These are phyloP conservation scores for Chymomyza fuscimana DNA, from an alignment of 2,888 invertebrate genomes.

Conservation along the genomic window DNA sequence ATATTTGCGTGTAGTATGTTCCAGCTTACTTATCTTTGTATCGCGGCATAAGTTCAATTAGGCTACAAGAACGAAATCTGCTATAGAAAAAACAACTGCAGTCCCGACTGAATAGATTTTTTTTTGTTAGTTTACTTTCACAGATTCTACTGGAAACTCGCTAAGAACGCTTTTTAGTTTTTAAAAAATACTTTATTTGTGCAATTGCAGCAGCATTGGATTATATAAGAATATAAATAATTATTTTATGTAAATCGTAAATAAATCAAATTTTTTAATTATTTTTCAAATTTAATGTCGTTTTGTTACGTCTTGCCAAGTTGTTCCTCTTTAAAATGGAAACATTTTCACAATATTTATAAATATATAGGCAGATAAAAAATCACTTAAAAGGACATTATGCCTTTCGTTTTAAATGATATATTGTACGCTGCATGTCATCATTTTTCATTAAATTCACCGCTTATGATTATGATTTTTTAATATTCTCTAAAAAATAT, in stretches of 20 bases:
- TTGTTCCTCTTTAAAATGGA: not conserved
- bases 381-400: constrained; percentile 16
- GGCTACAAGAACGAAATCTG: no score
- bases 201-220: constrained; percentile 76
- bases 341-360: constrained; percentile 3
- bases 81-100: no score
- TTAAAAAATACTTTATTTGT: constrained; percentile 77
- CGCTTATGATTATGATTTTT: constrained; percentile 4
- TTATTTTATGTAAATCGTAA: constrained; percentile 75
- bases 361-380: constrained; percentile 36
- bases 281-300: constrained; percentile 34
- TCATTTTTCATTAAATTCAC: constrained; percentile 18
- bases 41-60: no score
- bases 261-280: constrained; percentile 62
- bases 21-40: no score
- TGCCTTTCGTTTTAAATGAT: constrained; percentile 6
- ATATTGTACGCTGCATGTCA: constrained; percentile 26
- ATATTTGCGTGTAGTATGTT: not conserved
- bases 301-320: constrained; percentile 7
- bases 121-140: no score
- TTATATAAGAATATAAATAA: constrained; percentile 72
- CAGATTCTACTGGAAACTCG: not conserved
- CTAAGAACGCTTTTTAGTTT: constrained; percentile 33
- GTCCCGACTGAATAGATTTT: no score
- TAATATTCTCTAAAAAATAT: not conserved